Evolutionary conservation across 2,797 vertebrate genomes (phyloP), one percentile per base, ranked within the genome.

Genomic region (Phoxinus dragarum): DNA sequence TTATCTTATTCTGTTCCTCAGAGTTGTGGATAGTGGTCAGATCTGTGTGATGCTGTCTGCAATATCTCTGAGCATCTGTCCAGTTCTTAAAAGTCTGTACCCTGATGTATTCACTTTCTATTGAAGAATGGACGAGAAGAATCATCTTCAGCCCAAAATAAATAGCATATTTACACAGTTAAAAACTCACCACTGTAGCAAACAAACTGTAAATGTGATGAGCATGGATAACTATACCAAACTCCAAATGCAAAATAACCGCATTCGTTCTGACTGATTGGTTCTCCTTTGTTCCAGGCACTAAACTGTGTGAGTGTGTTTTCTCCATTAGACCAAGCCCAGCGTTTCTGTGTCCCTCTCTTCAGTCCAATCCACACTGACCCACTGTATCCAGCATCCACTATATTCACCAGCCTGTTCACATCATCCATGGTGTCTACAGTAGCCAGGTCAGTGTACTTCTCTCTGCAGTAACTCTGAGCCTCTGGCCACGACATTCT

Each of bases 311-410:
- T 1, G 2, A 80, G 42, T 12, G 40, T 40, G 9, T 54, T 1
- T 6, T 71, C 72, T 44, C 71, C 67, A 3, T 17, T 14, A 81
- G 91, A 89, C 90, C 92, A 91, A 47, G 1, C 3, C 90, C 90
- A 90, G 0, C 0, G 9, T n/a, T 1, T 31, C 1, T 61, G 8
- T 2, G 1, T 0, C 0, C 0, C 1, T 0, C 1, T 80, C 7
- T 0, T 4, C 40, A 90, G 38, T 61, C 90, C 91, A 12, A 90
- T 91, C 93, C 93, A 92, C 67, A 73, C 86, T 11, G 69, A 23
- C 23, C 21, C 79, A 0, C 0, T 5, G 44, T 21, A 1, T n/a
- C 1, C 6, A 3, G 0, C 0, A 42, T 31, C 38, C 54, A 4
- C 9, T 12, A 1, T 5, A 0, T 47, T 6, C 0, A 0, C 0